These are phyloP conservation scores for Anodontia alba DNA, from an alignment of 2,888 invertebrate genomes.

Conservation along the genomic window DNA sequence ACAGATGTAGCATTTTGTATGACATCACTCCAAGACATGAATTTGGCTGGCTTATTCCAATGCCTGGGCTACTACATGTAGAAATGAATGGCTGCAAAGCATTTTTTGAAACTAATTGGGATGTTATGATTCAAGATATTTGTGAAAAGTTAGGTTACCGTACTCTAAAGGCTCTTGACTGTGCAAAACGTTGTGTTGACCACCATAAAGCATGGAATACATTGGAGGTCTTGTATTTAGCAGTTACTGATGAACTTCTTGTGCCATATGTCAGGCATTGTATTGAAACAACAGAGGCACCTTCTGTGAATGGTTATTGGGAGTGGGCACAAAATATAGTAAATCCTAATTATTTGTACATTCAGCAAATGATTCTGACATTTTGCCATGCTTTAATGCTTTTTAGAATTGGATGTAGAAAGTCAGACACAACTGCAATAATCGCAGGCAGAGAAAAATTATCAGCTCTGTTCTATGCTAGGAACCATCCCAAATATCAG, in stretches of 20 bases:
- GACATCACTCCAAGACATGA: constrained; percentile 5
- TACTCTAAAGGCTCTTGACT: constrained; percentile 33
- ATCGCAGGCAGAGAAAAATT: constrained; percentile 36
- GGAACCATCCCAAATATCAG: neutral
- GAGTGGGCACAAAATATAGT: constrained; percentile 11
- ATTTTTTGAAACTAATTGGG: constrained; percentile 35
- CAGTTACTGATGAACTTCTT: constrained; percentile 28
- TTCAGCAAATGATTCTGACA: constrained; percentile 37
- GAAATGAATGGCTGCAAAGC: constrained; percentile 41
- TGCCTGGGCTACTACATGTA: constrained; percentile 34
- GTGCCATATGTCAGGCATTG: constrained; percentile 27
- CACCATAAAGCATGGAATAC: constrained; percentile 28
- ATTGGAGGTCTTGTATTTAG: constrained; percentile 31
- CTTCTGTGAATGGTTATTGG: constrained; percentile 33
- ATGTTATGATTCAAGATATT: constrained; percentile 27
- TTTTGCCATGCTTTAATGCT: constrained; percentile 34
- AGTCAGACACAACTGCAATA: constrained; percentile 31
- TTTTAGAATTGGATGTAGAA: constrained; percentile 38
- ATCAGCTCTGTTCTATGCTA: neutral
- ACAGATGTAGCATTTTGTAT: constrained; percentile 30
- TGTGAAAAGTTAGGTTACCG: constrained; percentile 29
- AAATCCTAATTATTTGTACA: constrained; percentile 38
- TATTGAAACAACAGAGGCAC: neutral
- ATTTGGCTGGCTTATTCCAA: constrained; percentile 34
- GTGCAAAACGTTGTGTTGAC: constrained; percentile 29